Percentiles rank a stretch among this genome's conserved stretches.
These are phyloP conservation scores for Tolypeutes matacus DNA, from an alignment of 2,797 vertebrate genomes.

Conservation along the genomic window DNA sequence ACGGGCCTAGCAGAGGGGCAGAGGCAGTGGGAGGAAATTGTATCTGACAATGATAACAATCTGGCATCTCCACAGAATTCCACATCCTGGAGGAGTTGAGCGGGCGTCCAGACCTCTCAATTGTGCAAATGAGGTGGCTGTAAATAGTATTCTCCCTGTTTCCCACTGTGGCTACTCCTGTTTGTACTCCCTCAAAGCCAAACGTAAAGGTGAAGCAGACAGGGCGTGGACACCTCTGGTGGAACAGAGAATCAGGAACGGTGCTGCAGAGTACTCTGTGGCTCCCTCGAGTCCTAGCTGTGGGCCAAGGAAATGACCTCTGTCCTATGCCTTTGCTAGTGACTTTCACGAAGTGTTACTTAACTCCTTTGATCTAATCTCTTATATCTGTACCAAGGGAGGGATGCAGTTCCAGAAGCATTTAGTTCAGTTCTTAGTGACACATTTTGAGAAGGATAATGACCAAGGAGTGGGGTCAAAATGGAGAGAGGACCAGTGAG, in stretches of 20 bases:
- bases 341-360: constrained; percentile 54
- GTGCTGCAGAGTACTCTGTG: fast-evolving
- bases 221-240: constrained; percentile 3
- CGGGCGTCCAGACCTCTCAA: constrained; percentile 79
- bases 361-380: constrained; percentile 28
- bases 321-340: background rate
- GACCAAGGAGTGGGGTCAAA: background rate
- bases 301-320: background rate
- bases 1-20: constrained; percentile 83
- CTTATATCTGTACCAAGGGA: background rate
- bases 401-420: background rate
- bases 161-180: background rate
- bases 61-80: constrained; percentile 86
- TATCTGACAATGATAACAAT: constrained; percentile 88
- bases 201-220: background rate
- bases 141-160: constrained; percentile 76
- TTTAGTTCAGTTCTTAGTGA: constrained; percentile 13
- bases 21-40: constrained; percentile 88
- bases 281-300: background rate
- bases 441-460: background rate
- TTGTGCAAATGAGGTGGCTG: constrained; percentile 76
- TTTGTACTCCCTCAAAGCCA: background rate
- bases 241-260: background rate
- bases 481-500: background rate
- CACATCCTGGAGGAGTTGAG: constrained; percentile 83